A percentile compares a stretch with the other conserved stretches of the same genome.
phyloP scores from a whole-genome alignment of 2,113 vertebrate species.

The Melospiza melodia region DNA sequence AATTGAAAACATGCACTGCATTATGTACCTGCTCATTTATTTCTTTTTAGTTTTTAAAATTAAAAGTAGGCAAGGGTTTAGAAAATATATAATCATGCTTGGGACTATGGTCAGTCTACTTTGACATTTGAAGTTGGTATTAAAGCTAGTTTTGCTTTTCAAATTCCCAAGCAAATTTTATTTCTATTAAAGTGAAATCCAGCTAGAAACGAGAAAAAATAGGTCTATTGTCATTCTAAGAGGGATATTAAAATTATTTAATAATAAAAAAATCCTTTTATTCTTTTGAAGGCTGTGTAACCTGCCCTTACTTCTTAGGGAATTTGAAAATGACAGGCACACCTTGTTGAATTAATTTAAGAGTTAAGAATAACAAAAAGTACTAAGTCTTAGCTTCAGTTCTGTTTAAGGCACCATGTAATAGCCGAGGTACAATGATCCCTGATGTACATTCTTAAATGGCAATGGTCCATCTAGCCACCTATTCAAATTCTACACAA shows the following conservation, averaged over 20 bases:
- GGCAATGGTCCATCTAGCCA: conserved; percentile 84
- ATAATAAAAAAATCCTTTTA: conserved; percentile 69
- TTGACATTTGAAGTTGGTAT: conserved; percentile 67
- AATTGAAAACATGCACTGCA: conserved; percentile 78
- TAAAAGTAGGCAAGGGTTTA: conserved; percentile 70
- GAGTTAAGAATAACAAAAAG: conserved; percentile 77
- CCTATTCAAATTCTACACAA: conserved; percentile 81
- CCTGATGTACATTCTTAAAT: conserved; percentile 89
- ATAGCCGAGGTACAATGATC: conserved; percentile 88
- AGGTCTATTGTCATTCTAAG: conserved; percentile 72
- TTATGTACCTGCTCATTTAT: conserved; percentile 73
- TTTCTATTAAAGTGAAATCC: conserved; percentile 79
- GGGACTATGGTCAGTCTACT: conserved; percentile 58
- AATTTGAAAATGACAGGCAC: conserved; percentile 81
- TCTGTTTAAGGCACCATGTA: conserved; percentile 89
- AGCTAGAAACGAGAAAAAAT: conserved; percentile 78
- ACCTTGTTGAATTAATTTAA: conserved; percentile 79
- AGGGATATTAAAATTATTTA: conserved; percentile 71
- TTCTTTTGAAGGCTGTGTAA: conserved; percentile 75
- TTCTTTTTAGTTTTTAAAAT: conserved; percentile 71
- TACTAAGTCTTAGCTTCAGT: conserved; percentile 84
- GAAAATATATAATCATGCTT: conserved; percentile 72
- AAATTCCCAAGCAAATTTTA: conserved; percentile 74
- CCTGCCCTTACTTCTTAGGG: conserved; percentile 75
- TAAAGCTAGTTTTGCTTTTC: conserved; percentile 76